A percentile compares a stretch with the other conserved stretches of the same genome.
Conservation (phyloP, 2,113 vertebrate species). For the Chunga burmeisteri region DNA sequence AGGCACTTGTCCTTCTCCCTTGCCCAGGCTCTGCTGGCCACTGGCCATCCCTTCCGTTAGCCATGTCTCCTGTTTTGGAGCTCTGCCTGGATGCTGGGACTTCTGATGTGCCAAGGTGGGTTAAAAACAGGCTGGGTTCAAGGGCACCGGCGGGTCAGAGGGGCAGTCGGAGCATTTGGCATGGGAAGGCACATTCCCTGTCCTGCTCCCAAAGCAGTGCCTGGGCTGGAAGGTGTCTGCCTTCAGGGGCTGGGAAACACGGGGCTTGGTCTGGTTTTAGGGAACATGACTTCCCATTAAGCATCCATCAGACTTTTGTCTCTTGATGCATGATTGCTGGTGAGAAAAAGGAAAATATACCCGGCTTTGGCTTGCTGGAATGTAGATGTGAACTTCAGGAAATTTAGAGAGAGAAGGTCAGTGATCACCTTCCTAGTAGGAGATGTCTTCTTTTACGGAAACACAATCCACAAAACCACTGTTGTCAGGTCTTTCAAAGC, state of each 20-base stretch:
- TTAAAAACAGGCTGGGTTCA: not conserved
- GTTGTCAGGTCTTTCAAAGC: not conserved
- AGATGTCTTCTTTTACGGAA: not conserved
- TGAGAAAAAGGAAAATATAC: not conserved
- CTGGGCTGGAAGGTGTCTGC: not conserved
- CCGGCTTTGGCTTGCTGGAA: not conserved
- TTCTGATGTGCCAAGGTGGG: not conserved
- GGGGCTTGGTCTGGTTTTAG: not conserved
- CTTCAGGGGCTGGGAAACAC: not conserved
- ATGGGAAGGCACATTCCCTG: not conserved
- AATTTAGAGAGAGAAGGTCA: not conserved
- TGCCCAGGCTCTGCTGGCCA: not conserved
- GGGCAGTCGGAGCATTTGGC: not conserved
- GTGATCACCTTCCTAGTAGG: not conserved
- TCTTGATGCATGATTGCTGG: not conserved
- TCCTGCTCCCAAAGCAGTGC: not conserved
- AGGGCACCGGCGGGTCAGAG: not conserved
- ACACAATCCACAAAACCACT: fast-evolving
- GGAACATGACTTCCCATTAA: fast-evolving
- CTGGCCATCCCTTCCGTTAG: not conserved
- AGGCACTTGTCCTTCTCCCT: not conserved
- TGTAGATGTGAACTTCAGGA: not conserved
- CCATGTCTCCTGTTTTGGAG: not conserved
- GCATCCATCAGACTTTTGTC: no score
- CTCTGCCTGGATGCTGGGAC: not conserved